These are phyloP conservation scores for Setipinna tenuifilis DNA, from an alignment of 2,797 vertebrate species.

Conservation along the genomic window DNA sequence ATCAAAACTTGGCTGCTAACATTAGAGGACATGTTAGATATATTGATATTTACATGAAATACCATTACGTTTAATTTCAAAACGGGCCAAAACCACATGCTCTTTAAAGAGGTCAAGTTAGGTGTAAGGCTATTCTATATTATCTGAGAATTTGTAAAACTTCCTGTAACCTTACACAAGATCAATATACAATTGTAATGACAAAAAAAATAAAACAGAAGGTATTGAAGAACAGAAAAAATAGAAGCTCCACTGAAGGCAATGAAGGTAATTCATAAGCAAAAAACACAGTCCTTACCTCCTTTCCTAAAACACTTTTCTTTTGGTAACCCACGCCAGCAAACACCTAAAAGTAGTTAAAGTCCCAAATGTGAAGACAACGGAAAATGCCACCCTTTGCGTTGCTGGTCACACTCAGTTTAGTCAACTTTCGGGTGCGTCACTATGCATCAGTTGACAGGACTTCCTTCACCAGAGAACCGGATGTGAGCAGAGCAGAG, in stretches of 20 bases:
- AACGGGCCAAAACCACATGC: neutral
- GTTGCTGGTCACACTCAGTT: conserved; percentile 25
- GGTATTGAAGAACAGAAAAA: neutral
- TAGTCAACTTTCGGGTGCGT: conserved; percentile 8
- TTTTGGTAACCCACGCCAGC: neutral
- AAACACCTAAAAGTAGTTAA: neutral
- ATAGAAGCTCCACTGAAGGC: neutral
- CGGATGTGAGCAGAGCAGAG: neutral
- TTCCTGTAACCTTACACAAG: neutral
- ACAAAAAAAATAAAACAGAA: neutral
- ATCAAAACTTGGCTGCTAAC: neutral
- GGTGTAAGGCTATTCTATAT: neutral
- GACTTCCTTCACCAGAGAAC: neutral
- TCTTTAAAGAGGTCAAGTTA: neutral
- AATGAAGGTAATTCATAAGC: neutral
- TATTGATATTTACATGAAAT: neutral
- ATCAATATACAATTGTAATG: neutral
- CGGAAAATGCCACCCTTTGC: neutral
- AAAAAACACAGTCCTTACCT: neutral
- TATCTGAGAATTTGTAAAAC: neutral
- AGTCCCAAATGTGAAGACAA: neutral
- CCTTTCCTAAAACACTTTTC: neutral
- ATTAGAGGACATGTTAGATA: neutral
- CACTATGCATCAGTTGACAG: conserved; percentile 1
- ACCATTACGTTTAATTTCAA: neutral